Evolutionary conservation across 2,797 vertebrate species (phyloP).

Genomic region (Periophthalmus magnuspinnatus): DNA sequence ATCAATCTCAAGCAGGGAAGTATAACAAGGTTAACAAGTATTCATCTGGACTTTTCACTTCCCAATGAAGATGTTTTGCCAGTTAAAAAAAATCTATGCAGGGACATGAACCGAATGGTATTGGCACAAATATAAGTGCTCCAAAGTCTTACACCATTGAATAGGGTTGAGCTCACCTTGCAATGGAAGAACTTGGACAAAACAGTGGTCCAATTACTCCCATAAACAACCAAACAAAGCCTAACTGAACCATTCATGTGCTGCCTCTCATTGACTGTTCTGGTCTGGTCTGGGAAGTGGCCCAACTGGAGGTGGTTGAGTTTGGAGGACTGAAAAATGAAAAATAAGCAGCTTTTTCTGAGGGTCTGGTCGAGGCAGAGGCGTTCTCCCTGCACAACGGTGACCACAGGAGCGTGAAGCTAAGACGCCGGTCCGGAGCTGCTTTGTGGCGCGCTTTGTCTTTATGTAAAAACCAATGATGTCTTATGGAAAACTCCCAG

Average conservation of each 20-base stretch:
- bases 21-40: too few species aligned
- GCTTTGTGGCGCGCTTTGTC: slow-evolving; percentile 81
- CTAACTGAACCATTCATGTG: neutral
- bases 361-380: slow-evolving; percentile 73
- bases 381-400: slow-evolving; percentile 79
- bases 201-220: neutral
- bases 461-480: slow-evolving; percentile 86
- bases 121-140: neutral
- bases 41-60: too few species aligned
- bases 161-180: neutral
- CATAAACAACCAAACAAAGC: neutral
- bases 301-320: slow-evolving; percentile 42
- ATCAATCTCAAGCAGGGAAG: too few species aligned
- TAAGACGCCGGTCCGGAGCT: slow-evolving; percentile 77
- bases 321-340: slow-evolving; percentile 54
- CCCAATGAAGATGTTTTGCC: too few species aligned
- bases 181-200: neutral
- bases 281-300: slow-evolving; percentile 21
- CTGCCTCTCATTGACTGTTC: neutral
- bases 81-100: neutral
- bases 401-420: slow-evolving; percentile 82
- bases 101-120: neutral
- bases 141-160: neutral
- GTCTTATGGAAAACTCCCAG: slow-evolving; percentile 85
- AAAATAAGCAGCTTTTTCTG: slow-evolving; percentile 80